A percentile compares a stretch with the other conserved stretches of the same genome.
phyloP scores from a whole-genome alignment of 2,888 invertebrate genomes.

The Dorcus hopei region DNA sequence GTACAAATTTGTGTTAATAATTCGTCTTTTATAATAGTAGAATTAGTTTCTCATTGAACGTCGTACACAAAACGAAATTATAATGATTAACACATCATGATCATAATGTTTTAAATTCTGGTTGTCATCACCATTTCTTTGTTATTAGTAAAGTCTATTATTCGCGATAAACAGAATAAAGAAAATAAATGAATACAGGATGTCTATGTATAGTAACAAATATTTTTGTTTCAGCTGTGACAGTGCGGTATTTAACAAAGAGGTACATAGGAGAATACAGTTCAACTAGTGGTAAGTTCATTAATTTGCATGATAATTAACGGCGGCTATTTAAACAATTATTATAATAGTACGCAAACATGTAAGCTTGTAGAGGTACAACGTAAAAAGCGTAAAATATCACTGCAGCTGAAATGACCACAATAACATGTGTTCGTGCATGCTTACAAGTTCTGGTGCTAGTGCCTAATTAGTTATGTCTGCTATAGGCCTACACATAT shows the following conservation, averaged over 20 bases:
- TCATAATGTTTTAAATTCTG: too few species aligned
- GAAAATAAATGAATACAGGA: too few species aligned
- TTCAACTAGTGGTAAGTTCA: constrained; percentile 70
- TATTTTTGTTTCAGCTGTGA: constrained; percentile 70
- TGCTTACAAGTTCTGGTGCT: constrained; percentile 18
- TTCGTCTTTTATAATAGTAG: too few species aligned
- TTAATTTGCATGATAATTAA: constrained; percentile 4
- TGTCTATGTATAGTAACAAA: too few species aligned
- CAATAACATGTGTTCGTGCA: constrained; percentile 19
- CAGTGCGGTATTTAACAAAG: constrained; percentile 75
- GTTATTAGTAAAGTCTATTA: too few species aligned
- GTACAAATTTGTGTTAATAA: too few species aligned
- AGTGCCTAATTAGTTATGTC: constrained; percentile 18
- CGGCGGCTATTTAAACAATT: constrained; percentile 1
- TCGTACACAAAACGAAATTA: too few species aligned
- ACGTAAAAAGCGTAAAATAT: constrained; percentile 2
- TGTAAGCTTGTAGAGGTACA: neutral
- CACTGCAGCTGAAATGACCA: constrained; percentile 19
- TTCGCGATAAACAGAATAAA: too few species aligned
- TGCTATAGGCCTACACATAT: constrained; percentile 14
- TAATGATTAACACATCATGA: too few species aligned
- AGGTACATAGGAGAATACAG: constrained; percentile 79
- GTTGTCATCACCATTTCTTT: too few species aligned
- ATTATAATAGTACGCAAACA: neutral
- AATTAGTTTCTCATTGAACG: too few species aligned